Evolutionary conservation across 2,113 vertebrate species (phyloP).

Genomic region (Chlorocebus sabaeus): DNA sequence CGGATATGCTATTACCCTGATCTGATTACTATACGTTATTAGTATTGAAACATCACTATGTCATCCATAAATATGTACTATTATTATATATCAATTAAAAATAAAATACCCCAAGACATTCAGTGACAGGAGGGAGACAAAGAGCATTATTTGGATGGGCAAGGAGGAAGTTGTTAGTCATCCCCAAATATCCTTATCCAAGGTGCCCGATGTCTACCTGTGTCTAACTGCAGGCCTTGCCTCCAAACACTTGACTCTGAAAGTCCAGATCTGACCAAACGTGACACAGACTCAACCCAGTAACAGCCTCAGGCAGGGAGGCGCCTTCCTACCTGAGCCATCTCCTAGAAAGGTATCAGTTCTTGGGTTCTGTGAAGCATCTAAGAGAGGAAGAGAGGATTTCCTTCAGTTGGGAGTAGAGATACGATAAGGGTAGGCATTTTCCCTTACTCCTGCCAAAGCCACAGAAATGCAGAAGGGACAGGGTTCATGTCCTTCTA

Average conservation of each 20-base stretch:
- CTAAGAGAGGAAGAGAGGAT: accelerated
- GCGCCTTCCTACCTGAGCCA: neutral
- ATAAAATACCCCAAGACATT: neutral
- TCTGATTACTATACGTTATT: neutral
- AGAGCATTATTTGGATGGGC: accelerated
- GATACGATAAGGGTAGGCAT: neutral
- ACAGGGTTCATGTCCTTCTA: neutral
- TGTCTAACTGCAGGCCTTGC: neutral
- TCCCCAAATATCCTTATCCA: too few relatives aligned
- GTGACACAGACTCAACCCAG: neutral
- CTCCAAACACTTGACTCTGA: neutral
- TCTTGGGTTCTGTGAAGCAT: neutral
- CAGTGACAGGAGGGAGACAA: neutral
- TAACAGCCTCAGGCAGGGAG: neutral
- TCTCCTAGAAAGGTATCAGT: accelerated
- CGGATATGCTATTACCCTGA: neutral
- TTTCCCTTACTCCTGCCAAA: too few relatives aligned
- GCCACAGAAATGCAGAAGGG: neutral
- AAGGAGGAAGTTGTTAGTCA: neutral
- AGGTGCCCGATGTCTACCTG: accelerated
- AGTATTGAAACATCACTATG: neutral
- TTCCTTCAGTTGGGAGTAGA: neutral
- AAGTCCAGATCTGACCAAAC: neutral
- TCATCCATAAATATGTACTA: neutral
- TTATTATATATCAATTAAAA: neutral